A percentile compares a stretch with the other conserved stretches of the same genome.
These are phyloP conservation scores for Lithophane socia DNA, from an alignment of 2,888 invertebrate species.

Conservation along the genomic window DNA sequence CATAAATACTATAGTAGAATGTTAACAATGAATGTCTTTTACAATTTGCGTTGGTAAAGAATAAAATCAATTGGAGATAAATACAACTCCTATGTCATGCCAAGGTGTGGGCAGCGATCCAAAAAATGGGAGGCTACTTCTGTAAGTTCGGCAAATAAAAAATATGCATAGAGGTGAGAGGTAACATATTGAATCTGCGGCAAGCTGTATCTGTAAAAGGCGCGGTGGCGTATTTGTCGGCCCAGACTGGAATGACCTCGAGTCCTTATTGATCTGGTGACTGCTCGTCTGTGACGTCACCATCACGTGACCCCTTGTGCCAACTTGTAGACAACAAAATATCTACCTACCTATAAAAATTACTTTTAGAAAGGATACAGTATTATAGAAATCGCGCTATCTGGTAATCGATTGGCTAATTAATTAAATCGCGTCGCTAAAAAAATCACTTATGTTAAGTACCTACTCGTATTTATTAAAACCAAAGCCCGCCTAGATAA, in stretches of 20 bases:
- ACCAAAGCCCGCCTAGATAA: neutral
- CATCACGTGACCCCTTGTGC: conserved; percentile 75
- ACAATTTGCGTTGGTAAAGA: conserved; percentile 25
- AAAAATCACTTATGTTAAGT: neutral
- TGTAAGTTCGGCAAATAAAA: conserved; percentile 43
- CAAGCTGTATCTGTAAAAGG: conserved; percentile 69
- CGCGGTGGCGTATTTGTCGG: conserved; percentile 74
- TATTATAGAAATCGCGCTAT: neutral
- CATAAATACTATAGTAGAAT: conserved; percentile 29
- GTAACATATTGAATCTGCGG: conserved; percentile 58
- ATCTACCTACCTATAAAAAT: conserved; percentile 14
- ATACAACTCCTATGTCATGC: conserved; percentile 18
- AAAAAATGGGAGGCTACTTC: conserved; percentile 43
- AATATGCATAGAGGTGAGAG: conserved; percentile 59
- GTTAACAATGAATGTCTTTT: conserved; percentile 31
- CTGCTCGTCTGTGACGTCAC: conserved; percentile 82
- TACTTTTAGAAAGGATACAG: neutral
- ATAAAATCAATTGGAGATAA: conserved; percentile 42
- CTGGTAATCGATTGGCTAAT: neutral
- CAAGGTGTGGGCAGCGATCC: conserved; percentile 45
- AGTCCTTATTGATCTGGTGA: conserved; percentile 87
- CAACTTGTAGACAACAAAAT: conserved; percentile 54
- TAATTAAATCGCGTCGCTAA: neutral
- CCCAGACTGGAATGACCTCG: conserved; percentile 85
- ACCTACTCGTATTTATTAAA: neutral